Percentiles rank a stretch among this genome's conserved stretches.
Evolutionary conservation across 2,797 vertebrate species (phyloP).

Genomic region (Zenarchopterus dispar): DNA sequence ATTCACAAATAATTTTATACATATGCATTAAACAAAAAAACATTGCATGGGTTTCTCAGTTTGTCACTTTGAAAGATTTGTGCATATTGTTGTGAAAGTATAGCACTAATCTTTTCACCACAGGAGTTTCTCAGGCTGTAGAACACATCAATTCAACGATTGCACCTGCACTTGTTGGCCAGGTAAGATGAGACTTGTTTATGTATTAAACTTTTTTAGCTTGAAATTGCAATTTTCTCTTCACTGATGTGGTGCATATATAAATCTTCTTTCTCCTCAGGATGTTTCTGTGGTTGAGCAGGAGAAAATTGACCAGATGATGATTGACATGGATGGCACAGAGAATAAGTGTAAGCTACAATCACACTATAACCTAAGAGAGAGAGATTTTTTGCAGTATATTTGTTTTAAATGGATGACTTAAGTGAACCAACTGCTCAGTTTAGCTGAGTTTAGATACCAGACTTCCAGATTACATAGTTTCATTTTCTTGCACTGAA

Average conservation of each 20-base stretch:
- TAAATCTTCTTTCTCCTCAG: constrained; percentile 67
- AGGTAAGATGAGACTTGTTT: constrained; percentile 82
- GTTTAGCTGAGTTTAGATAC: not conserved
- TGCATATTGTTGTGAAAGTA: not conserved
- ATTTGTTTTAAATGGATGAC: too few relatives aligned
- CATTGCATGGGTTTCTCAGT: constrained; percentile 18
- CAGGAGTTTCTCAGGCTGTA: constrained; percentile 96
- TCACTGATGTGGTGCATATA: not conserved
- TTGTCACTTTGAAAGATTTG: not conserved
- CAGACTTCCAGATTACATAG: not conserved
- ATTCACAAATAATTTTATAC: not conserved
- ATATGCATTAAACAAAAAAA: not conserved
- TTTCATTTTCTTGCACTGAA: not conserved
- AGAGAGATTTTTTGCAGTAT: too few relatives aligned
- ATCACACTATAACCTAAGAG: not conserved
- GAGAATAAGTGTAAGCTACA: constrained; percentile 93
- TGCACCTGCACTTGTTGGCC: constrained; percentile 90
- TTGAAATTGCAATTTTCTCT: too few relatives aligned
- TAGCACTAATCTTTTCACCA: constrained; percentile 19
- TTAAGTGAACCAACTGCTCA: too few relatives aligned
- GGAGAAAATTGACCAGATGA: constrained; percentile 92
- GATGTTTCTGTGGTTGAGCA: constrained; percentile 90
- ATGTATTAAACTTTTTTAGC: not conserved
- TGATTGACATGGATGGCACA: constrained; percentile 94
- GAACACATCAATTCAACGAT: constrained; percentile 93